Base-by-base conservation (phyloP, 2,888 invertebrate genomes). In the Drosophila falleni region DNA sequence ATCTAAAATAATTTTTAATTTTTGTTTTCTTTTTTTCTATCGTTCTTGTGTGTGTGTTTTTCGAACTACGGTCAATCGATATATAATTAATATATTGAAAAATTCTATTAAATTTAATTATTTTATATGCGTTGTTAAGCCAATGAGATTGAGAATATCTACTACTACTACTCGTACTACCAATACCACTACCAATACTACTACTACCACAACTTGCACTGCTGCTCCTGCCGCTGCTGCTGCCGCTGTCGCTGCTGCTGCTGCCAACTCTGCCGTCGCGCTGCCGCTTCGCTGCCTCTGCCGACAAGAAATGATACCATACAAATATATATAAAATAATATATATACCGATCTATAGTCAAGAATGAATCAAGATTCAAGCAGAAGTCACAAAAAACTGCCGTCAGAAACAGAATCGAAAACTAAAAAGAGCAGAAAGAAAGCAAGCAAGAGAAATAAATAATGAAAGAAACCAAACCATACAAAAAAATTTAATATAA, bases 91-190 rank as follows among this genome's bases (percentile, higher is more conserved):
- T 78, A 87, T 80, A 78, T 78, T 82, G 75, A 87, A 76, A 81
- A 80, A 81, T 78, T 84, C 84, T 82, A 84, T 87, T 82, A 77
- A 87, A 78, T 88, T 82, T 88, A 83, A 91, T 87, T 87, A 88
- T 81, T 87, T 89, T 85, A 91, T 91, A 91, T 91, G 90, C 91
- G 87, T 87, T 89, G 90, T 89, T 90, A 90, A 91, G 91, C 91
- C 91, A 90, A 91, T 91, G 90, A 91, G 91, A 91, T 89, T 91
- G 91, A 92, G 91, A 92, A 90, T 91, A 91, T 91, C 91, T 91
- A 90, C 91, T 91, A 91, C 91, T 89, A 87, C 91, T 89, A 87
- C 89, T 87, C 87, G 87, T 87, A 89, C 82, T 71, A 81, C 78
- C 69, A 87, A 85, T 74, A 91, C 91, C 82, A 91, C 90, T 87